These are phyloP conservation scores for Nipponia nippon DNA, from an alignment of 2,113 vertebrate species.

Conservation along the genomic window DNA sequence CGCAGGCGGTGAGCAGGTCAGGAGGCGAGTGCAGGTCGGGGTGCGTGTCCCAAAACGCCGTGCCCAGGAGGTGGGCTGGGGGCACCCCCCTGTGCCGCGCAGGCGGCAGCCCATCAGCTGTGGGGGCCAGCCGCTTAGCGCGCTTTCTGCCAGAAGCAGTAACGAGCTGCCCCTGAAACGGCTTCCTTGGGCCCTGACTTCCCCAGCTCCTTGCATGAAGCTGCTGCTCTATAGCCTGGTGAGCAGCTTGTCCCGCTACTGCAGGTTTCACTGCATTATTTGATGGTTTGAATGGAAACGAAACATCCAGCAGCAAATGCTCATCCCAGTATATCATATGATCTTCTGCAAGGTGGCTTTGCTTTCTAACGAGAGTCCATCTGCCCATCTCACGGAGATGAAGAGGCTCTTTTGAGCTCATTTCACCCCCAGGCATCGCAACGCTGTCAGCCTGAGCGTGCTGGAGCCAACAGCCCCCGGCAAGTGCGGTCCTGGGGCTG, in stretches of 20 bases:
- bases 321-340: neutral
- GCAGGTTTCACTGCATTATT: neutral
- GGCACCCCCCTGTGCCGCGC: neutral
- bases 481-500: rapidly evolving
- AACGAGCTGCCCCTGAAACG: neutral
- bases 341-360: neutral
- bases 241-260: neutral
- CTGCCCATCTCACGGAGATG: neutral
- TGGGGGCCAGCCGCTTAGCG: rapidly evolving
- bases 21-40: neutral
- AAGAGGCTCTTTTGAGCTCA: neutral
- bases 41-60: neutral
- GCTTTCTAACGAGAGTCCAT: neutral
- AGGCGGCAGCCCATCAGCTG: neutral
- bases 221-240: neutral
- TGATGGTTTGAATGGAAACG: neutral
- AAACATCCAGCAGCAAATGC: neutral
- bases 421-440: neutral
- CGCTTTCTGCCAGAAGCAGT: neutral
- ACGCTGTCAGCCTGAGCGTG: rapidly evolving
- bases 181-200: rapidly evolving
- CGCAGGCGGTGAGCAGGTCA: rapidly evolving
- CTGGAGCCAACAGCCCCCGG: rapidly evolving
- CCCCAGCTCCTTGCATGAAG: neutral
- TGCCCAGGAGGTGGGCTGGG: neutral